A percentile compares a stretch with the other conserved stretches of the same genome.
These are phyloP conservation scores for Enteromius afrohamiltoni DNA, from an alignment of 2,797 vertebrate genomes.

Conservation along the genomic window DNA sequence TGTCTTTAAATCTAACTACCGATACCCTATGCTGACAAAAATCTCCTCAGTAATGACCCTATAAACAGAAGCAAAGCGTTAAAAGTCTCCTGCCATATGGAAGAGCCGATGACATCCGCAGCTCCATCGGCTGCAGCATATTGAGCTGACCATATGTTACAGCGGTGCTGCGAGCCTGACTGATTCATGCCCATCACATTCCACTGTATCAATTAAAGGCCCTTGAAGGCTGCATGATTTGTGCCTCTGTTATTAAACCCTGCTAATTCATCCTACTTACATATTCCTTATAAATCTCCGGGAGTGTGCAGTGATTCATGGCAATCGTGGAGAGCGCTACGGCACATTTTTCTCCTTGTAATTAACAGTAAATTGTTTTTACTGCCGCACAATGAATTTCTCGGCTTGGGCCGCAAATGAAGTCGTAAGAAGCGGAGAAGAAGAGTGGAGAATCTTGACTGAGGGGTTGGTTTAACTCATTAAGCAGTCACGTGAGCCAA, in stretches of 20 bases:
- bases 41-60: neutral
- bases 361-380: conserved; percentile 99
- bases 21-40: neutral
- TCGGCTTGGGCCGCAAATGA: conserved; percentile 90
- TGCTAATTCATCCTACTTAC: conserved; percentile 96
- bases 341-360: conserved; percentile 97
- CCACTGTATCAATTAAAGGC: conserved; percentile 96
- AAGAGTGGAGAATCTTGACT: conserved; percentile 74
- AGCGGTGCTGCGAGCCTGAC: conserved; percentile 83
- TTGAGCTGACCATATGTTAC: conserved; percentile 91
- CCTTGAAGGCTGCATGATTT: conserved; percentile 93
- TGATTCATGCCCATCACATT: conserved; percentile 93
- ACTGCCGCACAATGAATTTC: conserved; percentile 94
- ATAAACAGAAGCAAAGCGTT: conserved; percentile 24
- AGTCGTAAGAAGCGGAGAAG: conserved; percentile 83
- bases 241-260: conserved; percentile 96
- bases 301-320: conserved; percentile 91
- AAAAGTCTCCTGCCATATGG: conserved; percentile 54
- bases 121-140: conserved; percentile 69
- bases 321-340: conserved; percentile 88
- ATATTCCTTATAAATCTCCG: conserved; percentile 96
- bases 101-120: conserved; percentile 51
- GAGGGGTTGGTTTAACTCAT: conserved; percentile 86
- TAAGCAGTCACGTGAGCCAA: conserved; percentile 79
- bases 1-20: neutral